phyloP scores from a whole-genome alignment of 2,113 vertebrate genomes.

The Lagopus muta region DNA sequence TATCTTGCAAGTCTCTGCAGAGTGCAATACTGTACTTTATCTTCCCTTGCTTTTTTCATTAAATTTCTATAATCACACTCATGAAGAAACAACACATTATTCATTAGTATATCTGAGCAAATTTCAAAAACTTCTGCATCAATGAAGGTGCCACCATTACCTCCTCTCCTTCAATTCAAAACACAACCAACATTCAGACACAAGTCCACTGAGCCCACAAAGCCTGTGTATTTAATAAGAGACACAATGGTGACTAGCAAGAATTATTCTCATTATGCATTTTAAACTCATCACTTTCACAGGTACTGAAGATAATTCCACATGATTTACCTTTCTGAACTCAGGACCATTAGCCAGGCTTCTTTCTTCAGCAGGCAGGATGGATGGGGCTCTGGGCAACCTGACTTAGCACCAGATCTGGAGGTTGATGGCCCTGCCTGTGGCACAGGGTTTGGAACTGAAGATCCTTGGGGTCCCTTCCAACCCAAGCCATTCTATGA shows the following conservation, averaged over 20 bases:
- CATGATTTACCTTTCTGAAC: background rate
- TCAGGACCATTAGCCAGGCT: background rate
- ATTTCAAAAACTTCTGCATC: background rate
- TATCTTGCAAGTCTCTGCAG: background rate
- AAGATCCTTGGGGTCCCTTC: too few relatives aligned
- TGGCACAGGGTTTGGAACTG: too few relatives aligned
- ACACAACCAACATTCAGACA: background rate
- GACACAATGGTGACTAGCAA: background rate
- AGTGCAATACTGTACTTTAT: background rate
- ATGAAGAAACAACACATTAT: background rate
- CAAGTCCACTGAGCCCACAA: background rate
- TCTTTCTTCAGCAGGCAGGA: background rate
- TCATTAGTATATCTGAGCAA: background rate
- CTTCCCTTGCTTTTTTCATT: background rate
- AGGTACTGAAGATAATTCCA: background rate
- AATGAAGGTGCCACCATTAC: background rate
- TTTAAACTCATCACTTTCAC: background rate
- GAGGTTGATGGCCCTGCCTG: too few relatives aligned
- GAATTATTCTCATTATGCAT: background rate
- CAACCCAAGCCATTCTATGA: too few relatives aligned
- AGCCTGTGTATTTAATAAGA: background rate
- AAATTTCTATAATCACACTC: background rate
- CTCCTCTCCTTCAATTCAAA: background rate
- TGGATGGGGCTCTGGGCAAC: too few relatives aligned
- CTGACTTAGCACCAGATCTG: too few relatives aligned